These are phyloP conservation scores for Oryzaephilus surinamensis DNA, from an alignment of 1,140 invertebrate species.

Conservation along the genomic window DNA sequence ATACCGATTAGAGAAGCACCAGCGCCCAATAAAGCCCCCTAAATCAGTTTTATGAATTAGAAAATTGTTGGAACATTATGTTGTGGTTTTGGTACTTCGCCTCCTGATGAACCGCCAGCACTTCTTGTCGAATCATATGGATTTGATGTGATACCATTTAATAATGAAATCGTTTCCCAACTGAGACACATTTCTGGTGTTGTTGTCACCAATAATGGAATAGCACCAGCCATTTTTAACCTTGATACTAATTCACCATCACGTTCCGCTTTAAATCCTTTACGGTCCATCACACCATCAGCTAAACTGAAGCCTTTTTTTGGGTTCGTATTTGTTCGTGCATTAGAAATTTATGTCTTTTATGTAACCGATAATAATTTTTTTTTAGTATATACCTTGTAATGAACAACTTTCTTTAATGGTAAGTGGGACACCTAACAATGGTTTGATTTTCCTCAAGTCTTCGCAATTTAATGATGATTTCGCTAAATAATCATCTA, in stretches of 20 bases:
- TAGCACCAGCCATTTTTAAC: conserved; percentile 59
- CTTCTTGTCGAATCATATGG: conserved; percentile 59
- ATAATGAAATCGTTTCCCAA: conserved; percentile 55
- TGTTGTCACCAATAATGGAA: conserved; percentile 68
- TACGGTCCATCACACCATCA: conserved; percentile 49
- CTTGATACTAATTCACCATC: conserved; percentile 52
- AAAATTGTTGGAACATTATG: not conserved
- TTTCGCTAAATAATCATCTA: conserved; percentile 37
- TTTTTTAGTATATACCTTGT: conserved; percentile 13
- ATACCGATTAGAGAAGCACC: conserved; percentile 70
- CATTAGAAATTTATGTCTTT: not conserved
- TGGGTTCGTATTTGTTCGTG: not conserved
- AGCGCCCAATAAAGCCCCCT: conserved; percentile 55
- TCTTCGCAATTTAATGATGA: conserved; percentile 36
- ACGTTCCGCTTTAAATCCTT: conserved; percentile 41
- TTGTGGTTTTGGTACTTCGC: conserved; percentile 43
- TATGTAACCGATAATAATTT: not conserved
- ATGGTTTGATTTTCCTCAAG: conserved; percentile 45
- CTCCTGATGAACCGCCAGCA: conserved; percentile 66
- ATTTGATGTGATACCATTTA: conserved; percentile 66
- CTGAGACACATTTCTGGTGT: conserved; percentile 68
- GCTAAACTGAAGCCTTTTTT: conserved; percentile 49
- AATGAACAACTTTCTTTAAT: conserved; percentile 49
- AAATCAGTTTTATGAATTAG: conserved; percentile 13
- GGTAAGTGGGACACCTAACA: conserved; percentile 65